These are phyloP conservation scores for Paradoxurus hermaphroditus DNA, from an alignment of 2,113 vertebrate species.

Conservation along the genomic window DNA sequence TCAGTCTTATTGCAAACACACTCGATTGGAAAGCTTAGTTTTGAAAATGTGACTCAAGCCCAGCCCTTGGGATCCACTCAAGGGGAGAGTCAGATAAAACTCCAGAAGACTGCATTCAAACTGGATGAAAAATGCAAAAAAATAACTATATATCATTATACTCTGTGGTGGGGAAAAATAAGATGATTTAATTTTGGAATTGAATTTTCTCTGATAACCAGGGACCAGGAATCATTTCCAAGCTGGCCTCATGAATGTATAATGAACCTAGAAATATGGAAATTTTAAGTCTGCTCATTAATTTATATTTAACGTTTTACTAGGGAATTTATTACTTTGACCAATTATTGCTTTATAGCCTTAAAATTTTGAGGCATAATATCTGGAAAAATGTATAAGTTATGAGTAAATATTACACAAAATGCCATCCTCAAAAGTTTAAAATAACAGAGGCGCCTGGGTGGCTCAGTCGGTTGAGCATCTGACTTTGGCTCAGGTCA, in stretches of 20 bases:
- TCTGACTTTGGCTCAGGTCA: no score
- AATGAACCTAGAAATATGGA: neutral
- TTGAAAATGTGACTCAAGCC: neutral
- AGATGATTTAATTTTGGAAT: conserved; percentile 30
- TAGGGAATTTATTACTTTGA: conserved; percentile 41
- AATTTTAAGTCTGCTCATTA: conserved; percentile 37
- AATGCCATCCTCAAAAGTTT: conserved; percentile 37
- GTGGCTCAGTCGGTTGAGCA: no score
- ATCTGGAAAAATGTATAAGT: neutral
- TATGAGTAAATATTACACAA: neutral
- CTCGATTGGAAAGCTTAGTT: neutral
- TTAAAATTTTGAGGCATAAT: conserved; percentile 49
- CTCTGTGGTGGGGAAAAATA: neutral
- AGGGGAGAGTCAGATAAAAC: neutral
- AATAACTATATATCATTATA: neutral
- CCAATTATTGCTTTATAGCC: conserved; percentile 41
- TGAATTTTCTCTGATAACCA: conserved; percentile 59
- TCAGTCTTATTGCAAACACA: neutral
- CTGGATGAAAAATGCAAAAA: conserved; percentile 24
- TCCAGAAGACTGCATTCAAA: neutral
- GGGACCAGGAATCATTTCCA: neutral
- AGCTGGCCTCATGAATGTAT: neutral
- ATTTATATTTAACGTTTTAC: conserved; percentile 60
- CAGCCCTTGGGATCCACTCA: neutral
- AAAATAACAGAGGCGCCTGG: no score